Base-by-base conservation (phyloP, 2,797 vertebrate genomes). In the Notoglanidium macrostoma region DNA sequence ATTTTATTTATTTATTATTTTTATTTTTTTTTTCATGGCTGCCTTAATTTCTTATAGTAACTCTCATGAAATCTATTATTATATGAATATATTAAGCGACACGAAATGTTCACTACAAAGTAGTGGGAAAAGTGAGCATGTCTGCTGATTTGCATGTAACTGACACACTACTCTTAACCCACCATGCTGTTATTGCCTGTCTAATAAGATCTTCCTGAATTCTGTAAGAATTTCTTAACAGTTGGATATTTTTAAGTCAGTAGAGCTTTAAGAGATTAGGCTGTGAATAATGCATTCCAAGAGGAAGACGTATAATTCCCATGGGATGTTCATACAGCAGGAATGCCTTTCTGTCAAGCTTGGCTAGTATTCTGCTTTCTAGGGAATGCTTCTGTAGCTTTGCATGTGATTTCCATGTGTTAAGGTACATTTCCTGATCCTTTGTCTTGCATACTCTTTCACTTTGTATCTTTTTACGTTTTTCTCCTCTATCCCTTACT, bases 321-420 rank as follows among this genome's bases (percentile, higher is more conserved):
- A 65, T 73, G 86, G 86, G 88, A 89, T 84, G 83, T 85, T 63
- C 44, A 63, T n/a, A 55, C 57, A 72, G 70, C 65, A 40, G 40
- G 40, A 81, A 83, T 87, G 61, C 55, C 40, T 87, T 87, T 70
- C 83, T 67, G 88, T 26, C 54, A 90, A 85, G 79, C 72, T 88
- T 51, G 32, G 87, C 80, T 84, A 70, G 40, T 67, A 57, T 61
- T 89, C 49, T 79, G 57, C 89, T 90, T 84, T 85, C 55, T 90
- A 93, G 32, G 77, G 61, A 82, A 35, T 35, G 29, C 11, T 87
- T 88, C 79, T 63, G 77, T 83, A 87, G 86, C 35, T 90, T 89
- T 87, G 80, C 90, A 70, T 87, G 87, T 89, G 84, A 90, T 91
- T 91, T 91, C 74, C 90, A 88, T 89, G 55, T 87, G 88, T 88